Conservation (phyloP, 1,140 invertebrate genomes). For the Ceratina calcarata region DNA sequence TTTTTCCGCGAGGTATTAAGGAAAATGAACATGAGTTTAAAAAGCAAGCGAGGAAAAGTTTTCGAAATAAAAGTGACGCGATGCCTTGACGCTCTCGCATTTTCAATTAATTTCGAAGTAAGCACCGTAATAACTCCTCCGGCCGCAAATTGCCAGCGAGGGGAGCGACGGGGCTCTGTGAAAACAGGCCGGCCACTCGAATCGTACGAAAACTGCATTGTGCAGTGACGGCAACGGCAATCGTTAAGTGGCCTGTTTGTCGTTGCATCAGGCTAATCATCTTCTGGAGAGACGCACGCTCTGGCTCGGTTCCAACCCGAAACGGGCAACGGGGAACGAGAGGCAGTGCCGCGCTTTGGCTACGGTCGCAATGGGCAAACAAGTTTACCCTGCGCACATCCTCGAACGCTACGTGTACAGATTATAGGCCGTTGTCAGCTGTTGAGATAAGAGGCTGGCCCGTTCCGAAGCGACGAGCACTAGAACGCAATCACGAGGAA, state of each 20-base stretch:
- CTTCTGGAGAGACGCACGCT: not conserved
- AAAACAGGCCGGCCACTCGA: not conserved
- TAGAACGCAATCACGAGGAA: not conserved
- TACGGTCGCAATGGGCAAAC: not conserved
- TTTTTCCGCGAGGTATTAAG: too few relatives aligned
- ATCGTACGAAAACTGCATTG: not conserved
- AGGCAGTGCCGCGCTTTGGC: conserved; percentile 16
- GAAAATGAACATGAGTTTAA: too few relatives aligned
- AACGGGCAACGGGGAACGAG: conserved; percentile 14
- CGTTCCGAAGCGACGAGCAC: not conserved
- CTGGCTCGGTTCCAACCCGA: not conserved
- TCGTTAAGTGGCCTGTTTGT: not conserved
- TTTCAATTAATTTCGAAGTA: not conserved
- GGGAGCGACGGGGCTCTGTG: not conserved
- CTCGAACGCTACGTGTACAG: conserved; percentile 16
- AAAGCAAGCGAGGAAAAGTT: too few relatives aligned
- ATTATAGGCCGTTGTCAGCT: not conserved
- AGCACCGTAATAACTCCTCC: not conserved
- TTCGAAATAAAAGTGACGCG: too few relatives aligned
- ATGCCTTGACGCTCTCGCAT: not conserved
- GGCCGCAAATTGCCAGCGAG: not conserved
- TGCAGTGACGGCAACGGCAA: not conserved
- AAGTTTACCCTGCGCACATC: conserved; percentile 24
- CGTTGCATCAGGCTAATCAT: conserved; percentile 34
- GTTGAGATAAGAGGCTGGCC: not conserved